phyloP scores from a whole-genome alignment of 2,797 vertebrate genomes.

The Chromobotia macracanthus region DNA sequence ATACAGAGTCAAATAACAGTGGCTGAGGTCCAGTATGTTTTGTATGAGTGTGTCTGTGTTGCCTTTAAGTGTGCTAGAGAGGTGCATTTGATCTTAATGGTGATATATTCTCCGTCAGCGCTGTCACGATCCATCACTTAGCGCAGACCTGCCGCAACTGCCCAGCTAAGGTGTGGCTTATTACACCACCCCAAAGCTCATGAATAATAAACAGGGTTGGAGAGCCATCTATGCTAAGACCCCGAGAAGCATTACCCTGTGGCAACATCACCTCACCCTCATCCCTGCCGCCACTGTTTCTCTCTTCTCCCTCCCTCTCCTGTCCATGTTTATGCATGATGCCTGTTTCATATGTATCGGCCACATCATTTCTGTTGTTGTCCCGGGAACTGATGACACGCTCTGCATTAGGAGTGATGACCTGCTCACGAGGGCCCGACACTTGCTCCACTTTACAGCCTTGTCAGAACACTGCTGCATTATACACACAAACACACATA shows the following conservation, averaged over 20 bases:
- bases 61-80: slow-evolving; percentile 74
- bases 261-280: slow-evolving; percentile 55
- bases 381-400: slow-evolving; percentile 99
- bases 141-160: slow-evolving; percentile 79
- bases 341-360: slow-evolving; percentile 99
- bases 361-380: slow-evolving; percentile 95
- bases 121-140: slow-evolving; percentile 94
- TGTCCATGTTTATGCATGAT: slow-evolving; percentile 98
- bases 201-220: slow-evolving; percentile 88
- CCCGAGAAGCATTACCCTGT: slow-evolving; percentile 58
- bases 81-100: slow-evolving; percentile 94
- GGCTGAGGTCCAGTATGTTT: slow-evolving; percentile 45
- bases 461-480: slow-evolving; percentile 82
- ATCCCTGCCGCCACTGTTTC: slow-evolving; percentile 62
- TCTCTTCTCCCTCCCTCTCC: slow-evolving; percentile 60
- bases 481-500: slow-evolving; percentile 53
- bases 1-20: slow-evolving; percentile 53
- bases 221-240: slow-evolving; percentile 79
- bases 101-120: slow-evolving; percentile 89
- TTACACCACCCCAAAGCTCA: slow-evolving; percentile 87
- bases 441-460: slow-evolving; percentile 92
- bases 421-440: slow-evolving; percentile 88
- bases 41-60: slow-evolving; percentile 42
- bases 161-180: slow-evolving; percentile 92
- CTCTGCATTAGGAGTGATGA: slow-evolving; percentile 99